These are phyloP conservation scores for Serilophus lunatus DNA, from an alignment of 2,113 vertebrate genomes.

Conservation along the genomic window DNA sequence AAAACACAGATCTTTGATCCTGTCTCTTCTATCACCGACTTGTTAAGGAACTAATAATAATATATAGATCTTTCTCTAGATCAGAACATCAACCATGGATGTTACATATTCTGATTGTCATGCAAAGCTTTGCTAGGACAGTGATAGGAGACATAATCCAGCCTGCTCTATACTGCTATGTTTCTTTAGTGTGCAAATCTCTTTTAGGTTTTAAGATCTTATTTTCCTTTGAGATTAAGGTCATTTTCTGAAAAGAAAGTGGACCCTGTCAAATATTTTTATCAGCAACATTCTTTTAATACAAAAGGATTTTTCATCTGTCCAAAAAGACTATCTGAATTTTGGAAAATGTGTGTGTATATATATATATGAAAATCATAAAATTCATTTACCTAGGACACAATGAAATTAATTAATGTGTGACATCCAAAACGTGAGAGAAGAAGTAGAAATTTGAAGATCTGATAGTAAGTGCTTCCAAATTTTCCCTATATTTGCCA, in stretches of 20 bases:
- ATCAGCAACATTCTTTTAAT: background rate
- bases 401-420: accelerated
- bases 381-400: background rate
- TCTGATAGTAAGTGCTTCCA: background rate
- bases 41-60: background rate
- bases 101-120: background rate
- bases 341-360: too few species aligned
- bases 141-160: background rate
- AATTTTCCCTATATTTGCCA: background rate
- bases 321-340: background rate
- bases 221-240: background rate
- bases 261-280: background rate
- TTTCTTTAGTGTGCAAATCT: background rate
- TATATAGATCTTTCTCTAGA: background rate
- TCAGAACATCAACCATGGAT: background rate
- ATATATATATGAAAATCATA: background rate
- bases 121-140: background rate
- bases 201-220: background rate
- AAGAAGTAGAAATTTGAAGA: background rate
- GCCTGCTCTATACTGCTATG: accelerated
- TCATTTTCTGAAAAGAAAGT: background rate
- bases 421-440: background rate
- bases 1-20: background rate
- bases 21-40: background rate
- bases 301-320: background rate